Evolutionary conservation across 2,888 invertebrate genomes (phyloP), one percentile per base, ranked within the genome.

Genomic region (Rhynchonema sp.): DNA sequence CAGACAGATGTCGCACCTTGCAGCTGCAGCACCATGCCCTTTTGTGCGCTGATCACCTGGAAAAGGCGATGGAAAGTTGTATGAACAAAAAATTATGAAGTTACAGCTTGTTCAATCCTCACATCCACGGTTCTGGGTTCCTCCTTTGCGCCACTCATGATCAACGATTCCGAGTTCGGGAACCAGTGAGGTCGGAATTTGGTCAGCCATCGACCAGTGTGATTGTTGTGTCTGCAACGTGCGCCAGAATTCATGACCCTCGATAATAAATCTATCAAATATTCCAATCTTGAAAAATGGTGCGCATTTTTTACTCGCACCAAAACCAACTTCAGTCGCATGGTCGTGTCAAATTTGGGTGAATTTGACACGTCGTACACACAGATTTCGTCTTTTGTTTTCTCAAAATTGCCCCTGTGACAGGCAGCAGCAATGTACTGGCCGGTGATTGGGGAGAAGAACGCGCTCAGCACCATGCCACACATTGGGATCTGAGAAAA

Each of bases 181-280:
- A 76, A 74, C 77, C 77, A 78, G 1, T 64, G 66, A 1, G 74
- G 73, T 62, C 74, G 71, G 64, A 78, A 77, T 23, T 70, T 68
- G 1, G 76, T 75, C 61, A 78, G 63, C 77, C 77, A 78, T 23
- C 75, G 66, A 0, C 77, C 77, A 27, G 74, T 74, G 46, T 72
- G 70, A 65, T 77, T 78, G 64, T 77, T 70, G 63, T 78, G 78
- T 23, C 67, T 65, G 60, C 68, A 65, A 63, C n/a, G n/a, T n/a
- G n/a, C n/a, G n/a, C n/a, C n/a, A n/a, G n/a, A n/a, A n/a, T n/a
- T n/a, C n/a, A n/a, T n/a, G n/a, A n/a, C n/a, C n/a, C n/a, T n/a
- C n/a, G n/a, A n/a, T n/a, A n/a, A n/a, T n/a, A n/a, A n/a, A n/a
- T n/a, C n/a, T n/a, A n/a, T n/a, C n/a, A n/a, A n/a, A 38, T 38